phyloP scores from a whole-genome alignment of 1,140 invertebrate species.

The Ceratoteleas bidentatus region DNA sequence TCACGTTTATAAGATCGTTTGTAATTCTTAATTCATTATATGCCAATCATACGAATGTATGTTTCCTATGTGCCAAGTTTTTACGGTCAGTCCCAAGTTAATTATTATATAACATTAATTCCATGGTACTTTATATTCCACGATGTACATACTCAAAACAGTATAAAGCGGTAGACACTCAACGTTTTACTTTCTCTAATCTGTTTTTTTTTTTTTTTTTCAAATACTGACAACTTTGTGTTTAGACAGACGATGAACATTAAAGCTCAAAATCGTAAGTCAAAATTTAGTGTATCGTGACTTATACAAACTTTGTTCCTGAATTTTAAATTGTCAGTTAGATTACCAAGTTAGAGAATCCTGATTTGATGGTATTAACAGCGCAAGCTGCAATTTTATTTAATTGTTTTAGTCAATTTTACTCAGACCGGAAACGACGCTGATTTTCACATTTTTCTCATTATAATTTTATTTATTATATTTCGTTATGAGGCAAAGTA shows the following conservation, averaged over 20 bases:
- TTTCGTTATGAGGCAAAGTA: conserved; percentile 19
- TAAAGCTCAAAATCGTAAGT: conserved; percentile 43
- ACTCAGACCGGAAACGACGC: conserved; percentile 47
- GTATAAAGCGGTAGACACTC: conserved; percentile 46
- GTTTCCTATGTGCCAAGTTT: conserved; percentile 67
- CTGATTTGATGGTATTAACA: conserved; percentile 39
- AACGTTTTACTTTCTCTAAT: conserved; percentile 23
- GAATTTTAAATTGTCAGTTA: conserved; percentile 14
- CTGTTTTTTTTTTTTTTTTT: conserved; percentile 11
- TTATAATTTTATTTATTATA: conserved; percentile 19
- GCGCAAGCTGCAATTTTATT: conserved; percentile 34
- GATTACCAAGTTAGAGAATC: conserved; percentile 2
- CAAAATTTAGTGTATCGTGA: conserved; percentile 6
- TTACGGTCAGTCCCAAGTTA: conserved; percentile 64
- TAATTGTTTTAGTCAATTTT: conserved; percentile 28
- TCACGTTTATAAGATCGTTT: conserved; percentile 45
- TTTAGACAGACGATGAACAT: conserved; percentile 46
- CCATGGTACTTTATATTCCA: conserved; percentile 62
- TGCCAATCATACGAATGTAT: conserved; percentile 54
- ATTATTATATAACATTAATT: conserved; percentile 66
- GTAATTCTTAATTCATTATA: conserved; percentile 53
- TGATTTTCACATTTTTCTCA: conserved; percentile 64
- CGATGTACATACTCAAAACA: conserved; percentile 68
- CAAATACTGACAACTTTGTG: conserved; percentile 44
- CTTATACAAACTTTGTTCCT: conserved; percentile 35